phyloP scores from a whole-genome alignment of 2,113 vertebrate species.

The Callospermophilus lateralis region DNA sequence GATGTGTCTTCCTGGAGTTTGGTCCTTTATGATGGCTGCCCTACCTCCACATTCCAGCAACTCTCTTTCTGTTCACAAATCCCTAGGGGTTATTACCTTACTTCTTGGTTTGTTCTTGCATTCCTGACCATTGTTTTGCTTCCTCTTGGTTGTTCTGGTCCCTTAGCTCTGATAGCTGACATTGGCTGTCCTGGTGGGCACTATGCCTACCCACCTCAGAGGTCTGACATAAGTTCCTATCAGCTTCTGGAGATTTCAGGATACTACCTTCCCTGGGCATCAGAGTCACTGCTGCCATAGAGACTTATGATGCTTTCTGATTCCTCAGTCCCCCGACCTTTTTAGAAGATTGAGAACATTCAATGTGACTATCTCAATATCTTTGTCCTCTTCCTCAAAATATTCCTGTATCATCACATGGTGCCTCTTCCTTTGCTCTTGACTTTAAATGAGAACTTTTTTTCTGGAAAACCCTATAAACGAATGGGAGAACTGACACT shows the following conservation, averaged over 20 bases:
- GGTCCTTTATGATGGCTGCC: not conserved
- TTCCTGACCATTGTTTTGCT: not conserved
- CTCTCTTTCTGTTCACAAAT: not conserved
- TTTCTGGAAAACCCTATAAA: not conserved
- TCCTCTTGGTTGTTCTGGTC: not conserved
- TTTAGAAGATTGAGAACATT: not conserved
- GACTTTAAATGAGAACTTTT: not conserved
- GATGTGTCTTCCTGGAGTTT: not conserved
- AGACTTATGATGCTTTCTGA: not conserved
- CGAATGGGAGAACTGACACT: not conserved
- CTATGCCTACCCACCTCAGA: not conserved
- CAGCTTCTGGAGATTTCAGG: not conserved
- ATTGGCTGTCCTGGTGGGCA: not conserved
- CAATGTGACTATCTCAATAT: not conserved
- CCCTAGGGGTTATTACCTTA: not conserved
- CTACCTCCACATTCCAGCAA: not conserved
- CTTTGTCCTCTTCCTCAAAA: slow-evolving; percentile 10
- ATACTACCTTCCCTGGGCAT: not conserved
- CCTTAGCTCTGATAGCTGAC: not conserved
- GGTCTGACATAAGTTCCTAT: not conserved
- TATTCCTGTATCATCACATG: not conserved
- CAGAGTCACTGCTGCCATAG: not conserved
- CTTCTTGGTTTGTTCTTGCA: not conserved
- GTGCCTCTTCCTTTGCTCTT: not conserved
- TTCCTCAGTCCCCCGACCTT: not conserved